Base-by-base conservation (phyloP, 2,888 invertebrate species). In the Nephrocerus scutellatus region DNA sequence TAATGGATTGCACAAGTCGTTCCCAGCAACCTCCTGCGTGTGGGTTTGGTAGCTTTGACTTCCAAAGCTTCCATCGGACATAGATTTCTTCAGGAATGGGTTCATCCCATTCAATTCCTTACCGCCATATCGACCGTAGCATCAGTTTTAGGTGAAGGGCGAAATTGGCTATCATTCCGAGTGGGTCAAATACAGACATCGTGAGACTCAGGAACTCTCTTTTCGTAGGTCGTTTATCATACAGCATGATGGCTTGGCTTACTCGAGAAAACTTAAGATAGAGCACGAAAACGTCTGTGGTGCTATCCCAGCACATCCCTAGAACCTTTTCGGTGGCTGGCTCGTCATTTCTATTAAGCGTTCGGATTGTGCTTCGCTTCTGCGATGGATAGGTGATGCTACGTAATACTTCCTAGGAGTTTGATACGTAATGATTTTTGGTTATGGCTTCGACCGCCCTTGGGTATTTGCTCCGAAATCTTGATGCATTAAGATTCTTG, bases 141-240 rank as follows among this genome's bases (percentile, higher is more conserved):
- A 39, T 14, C 23, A 46, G 12, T 13, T 47, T 47, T 7, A 38
- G 42, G 8, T 33, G 13, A 7, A 51, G 15, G 1, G 51, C 47
- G 7, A n/a, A n/a, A n/a, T n/a, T n/a, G n/a, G n/a, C n/a, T n/a
- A n/a, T n/a, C n/a, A n/a, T n/a, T n/a, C n/a, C 56, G 5, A 54
- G 34, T 0, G 53, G 54, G 20, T 57, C 53, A 25, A 50, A 59
- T 3, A 57, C 23, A 0, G 55, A 54, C 53, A 57, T 55, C 5
- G 51, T 41, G 1, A 50, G 32, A 1, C 48, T 30, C 1, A 56
- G 32, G 6, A 48, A 25, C 25, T 52, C 41, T 2, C 53, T 38
- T 19, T 56, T 54, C 1, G 50, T 53, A 2, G 50, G 51, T 9
- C 30, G 35, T 8, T 39, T 30, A 9, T 33, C 31, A 4, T 29